Conservation (phyloP, 2,797 vertebrate genomes). For the Gadopsis bispinosus region DNA sequence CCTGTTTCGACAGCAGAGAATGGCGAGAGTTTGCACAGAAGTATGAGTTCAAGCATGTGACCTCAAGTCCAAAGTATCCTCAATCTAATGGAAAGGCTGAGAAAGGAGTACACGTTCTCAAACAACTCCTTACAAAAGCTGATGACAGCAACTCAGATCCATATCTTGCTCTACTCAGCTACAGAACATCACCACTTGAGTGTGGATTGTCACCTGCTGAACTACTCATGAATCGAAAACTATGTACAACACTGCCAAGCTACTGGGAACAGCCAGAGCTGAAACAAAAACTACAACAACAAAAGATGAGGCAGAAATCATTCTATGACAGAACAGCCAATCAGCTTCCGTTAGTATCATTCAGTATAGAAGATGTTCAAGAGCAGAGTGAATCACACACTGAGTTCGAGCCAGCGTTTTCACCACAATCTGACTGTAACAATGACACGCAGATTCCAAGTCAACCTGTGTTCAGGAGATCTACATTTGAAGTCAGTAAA, state of each 20-base stretch:
- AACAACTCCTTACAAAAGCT: slow-evolving; percentile 44
- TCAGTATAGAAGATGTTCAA: no score
- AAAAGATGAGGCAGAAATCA: neutral
- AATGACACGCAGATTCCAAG: no score
- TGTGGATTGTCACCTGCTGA: slow-evolving; percentile 40
- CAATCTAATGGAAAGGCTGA: slow-evolving; percentile 54
- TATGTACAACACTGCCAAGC: slow-evolving; percentile 24
- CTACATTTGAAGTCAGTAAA: no score
- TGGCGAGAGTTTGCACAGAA: slow-evolving; percentile 46
- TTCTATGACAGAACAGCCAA: no score
- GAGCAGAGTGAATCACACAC: no score
- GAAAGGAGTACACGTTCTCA: slow-evolving; percentile 55
- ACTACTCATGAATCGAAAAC: slow-evolving; percentile 35
- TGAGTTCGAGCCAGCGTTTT: no score
- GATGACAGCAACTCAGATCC: slow-evolving; percentile 41
- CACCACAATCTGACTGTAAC: no score
- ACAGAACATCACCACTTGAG: slow-evolving; percentile 40
- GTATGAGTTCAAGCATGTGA: slow-evolving; percentile 57
- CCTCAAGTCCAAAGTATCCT: slow-evolving; percentile 41
- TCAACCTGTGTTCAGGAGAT: no score
- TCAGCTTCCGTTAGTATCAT: no score
- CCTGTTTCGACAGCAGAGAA: slow-evolving; percentile 51
- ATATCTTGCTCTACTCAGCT: slow-evolving; percentile 40
- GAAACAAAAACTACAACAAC: neutral
- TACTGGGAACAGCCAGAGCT: neutral